A percentile compares a stretch with the other conserved stretches of the same genome.
phyloP scores from a whole-genome alignment of 2,113 vertebrate genomes.

The Polyodon spathula region DNA sequence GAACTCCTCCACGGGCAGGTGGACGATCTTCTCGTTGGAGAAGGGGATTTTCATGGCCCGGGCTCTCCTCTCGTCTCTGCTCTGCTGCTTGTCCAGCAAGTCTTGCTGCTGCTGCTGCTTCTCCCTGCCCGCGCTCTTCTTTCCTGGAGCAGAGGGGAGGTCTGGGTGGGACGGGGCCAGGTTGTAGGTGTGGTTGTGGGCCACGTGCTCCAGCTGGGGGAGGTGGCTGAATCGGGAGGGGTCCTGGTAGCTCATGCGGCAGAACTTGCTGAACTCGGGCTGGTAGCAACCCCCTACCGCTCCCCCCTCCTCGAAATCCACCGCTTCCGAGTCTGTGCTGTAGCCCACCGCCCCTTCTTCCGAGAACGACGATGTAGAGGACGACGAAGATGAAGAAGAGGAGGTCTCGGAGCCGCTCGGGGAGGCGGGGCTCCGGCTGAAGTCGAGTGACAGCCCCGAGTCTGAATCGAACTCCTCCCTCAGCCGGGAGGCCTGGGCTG shows the following conservation, averaged over 20 bases:
- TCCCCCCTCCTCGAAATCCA: constrained; percentile 81
- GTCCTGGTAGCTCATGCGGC: constrained; percentile 95
- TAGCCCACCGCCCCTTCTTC: constrained; percentile 96
- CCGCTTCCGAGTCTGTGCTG: constrained; percentile 86
- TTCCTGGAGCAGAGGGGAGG: constrained; percentile 56
- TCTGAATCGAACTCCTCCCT: constrained; percentile 94
- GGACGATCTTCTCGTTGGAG: constrained; percentile 95
- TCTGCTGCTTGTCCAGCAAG: constrained; percentile 82
- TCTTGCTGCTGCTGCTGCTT: constrained; percentile 57
- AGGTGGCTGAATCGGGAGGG: constrained; percentile 76
- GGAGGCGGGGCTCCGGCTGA: constrained; percentile 87
- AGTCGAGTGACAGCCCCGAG: constrained; percentile 92
- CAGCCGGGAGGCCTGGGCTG: constrained; percentile 84
- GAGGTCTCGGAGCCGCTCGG: constrained; percentile 92
- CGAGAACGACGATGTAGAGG: constrained; percentile 76
- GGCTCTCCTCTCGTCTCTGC: constrained; percentile 86
- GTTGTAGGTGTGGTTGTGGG: constrained; percentile 96
- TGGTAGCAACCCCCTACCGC: constrained; percentile 79
- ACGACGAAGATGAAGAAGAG: constrained; percentile 70
- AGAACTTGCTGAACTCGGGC: constrained; percentile 89
- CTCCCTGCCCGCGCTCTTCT: constrained; percentile 64
- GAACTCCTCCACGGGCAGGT: constrained; percentile 95
- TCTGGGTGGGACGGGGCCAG: constrained; percentile 59
- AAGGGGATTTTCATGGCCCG: constrained; percentile 95
- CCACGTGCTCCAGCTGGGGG: constrained; percentile 82